Conservation (phyloP, 2,113 vertebrate genomes). For the Copsychus sechellarum region DNA sequence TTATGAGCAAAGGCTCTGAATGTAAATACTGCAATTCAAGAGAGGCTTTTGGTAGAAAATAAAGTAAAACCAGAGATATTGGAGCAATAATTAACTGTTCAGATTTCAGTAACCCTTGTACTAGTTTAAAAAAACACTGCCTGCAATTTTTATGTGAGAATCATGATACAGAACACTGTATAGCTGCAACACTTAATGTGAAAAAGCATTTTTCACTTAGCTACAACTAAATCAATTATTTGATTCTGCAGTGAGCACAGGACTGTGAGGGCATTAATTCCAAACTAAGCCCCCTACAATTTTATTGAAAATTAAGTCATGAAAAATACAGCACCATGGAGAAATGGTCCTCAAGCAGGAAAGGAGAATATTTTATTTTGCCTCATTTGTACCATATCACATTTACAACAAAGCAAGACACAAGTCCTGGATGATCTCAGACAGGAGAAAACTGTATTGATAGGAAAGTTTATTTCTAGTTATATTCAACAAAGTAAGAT, state of each 20-base stretch:
- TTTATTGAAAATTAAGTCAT: neutral
- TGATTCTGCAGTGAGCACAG: neutral
- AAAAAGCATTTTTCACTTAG: neutral
- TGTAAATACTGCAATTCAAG: neutral
- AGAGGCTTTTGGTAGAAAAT: neutral
- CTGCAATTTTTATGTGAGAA: neutral
- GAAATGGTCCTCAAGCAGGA: neutral
- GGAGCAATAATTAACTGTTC: neutral
- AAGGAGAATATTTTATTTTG: neutral
- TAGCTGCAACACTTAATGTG: rapidly evolving
- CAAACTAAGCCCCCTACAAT: neutral
- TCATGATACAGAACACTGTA: neutral
- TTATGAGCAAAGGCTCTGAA: neutral
- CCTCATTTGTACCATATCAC: neutral
- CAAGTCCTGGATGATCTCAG: neutral
- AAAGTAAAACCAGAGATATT: neutral
- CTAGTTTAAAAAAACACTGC: neutral
- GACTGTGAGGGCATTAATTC: neutral
- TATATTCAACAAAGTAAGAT: neutral
- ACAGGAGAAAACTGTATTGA: neutral
- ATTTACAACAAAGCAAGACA: neutral
- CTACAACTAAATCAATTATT: neutral
- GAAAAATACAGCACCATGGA: neutral
- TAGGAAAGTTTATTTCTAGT: neutral
- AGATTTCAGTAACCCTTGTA: neutral